Base-by-base conservation (phyloP, 2,888 invertebrate genomes). In the Dynastes grantii region DNA sequence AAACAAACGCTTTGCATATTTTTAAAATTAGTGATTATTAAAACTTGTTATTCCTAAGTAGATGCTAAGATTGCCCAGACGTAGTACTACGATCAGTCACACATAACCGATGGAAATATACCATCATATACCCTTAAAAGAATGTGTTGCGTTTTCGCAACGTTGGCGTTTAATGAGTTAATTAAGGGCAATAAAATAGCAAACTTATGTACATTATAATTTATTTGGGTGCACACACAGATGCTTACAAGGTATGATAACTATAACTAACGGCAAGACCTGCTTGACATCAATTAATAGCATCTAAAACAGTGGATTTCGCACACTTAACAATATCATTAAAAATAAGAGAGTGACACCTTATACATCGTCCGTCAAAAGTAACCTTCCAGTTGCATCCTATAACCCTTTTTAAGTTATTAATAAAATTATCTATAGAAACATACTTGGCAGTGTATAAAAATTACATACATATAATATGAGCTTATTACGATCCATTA, bases 211-310 rank as follows among this genome's bases (percentile, higher is more conserved):
- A 76, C 73, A 73, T 78, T 49, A 64, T 64, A 45, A 64, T 73
- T 78, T 70, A 70, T 64, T 78, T 79, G 76, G 82, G 85, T 85
- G 85, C 86, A 85, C 85, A 86, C 85, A 85, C 83, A 83, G 84
- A 86, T 85, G 86, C 86, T 85, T 86, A 86, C 86, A 85, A 78
- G 76, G 81, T 77, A 81, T 79, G 85, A 85, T 83, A 83, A 85
- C 85, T 86, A 86, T 87, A 85, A 86, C 86, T 86, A 87, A 87
- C 85, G 86, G 85, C 88, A 88, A 88, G 88, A 86, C 88, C 88
- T 85, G 88, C 88, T 88, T 88, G 88, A 88, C 87, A 87, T 87
- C 85, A 87, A 87, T 86, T 85, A 85, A 86, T 85, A 87, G 87
- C 85, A 85, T 86, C 86, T 87, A 87, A 45, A 82, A 84, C 81